These are phyloP conservation scores for Holothuria leucospilota DNA, from an alignment of 53 echinoderm and acorn worm genomes.

Conservation along the genomic window DNA sequence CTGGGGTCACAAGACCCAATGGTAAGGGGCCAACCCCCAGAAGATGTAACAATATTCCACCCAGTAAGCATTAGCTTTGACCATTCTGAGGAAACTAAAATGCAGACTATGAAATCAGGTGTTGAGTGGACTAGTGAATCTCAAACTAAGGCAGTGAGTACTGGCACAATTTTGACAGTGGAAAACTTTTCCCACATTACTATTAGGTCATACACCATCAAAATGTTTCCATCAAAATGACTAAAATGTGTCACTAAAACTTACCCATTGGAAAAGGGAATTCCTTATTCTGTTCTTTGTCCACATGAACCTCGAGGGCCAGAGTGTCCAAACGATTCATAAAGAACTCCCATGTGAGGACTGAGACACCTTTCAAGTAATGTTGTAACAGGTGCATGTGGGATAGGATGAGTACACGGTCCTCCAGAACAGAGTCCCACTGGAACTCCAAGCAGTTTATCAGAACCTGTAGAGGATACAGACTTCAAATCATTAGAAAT, in stretches of 20 bases:
- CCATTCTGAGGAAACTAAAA: too few species aligned
- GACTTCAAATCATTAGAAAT: too few species aligned
- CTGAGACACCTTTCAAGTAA: conserved; percentile 66
- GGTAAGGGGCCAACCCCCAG: too few species aligned
- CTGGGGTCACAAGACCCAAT: too few species aligned
- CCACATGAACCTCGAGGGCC: conserved; percentile 90
- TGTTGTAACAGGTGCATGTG: conserved; percentile 66
- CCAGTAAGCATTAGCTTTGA: too few species aligned
- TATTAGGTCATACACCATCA: too few species aligned
- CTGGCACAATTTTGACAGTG: neutral
- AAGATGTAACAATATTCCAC: too few species aligned
- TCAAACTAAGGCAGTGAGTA: too few species aligned
- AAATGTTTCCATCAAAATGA: neutral
- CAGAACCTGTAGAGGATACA: conserved; percentile 58
- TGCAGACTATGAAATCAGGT: too few species aligned
- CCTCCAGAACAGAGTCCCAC: conserved; percentile 97
- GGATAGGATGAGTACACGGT: conserved; percentile 85
- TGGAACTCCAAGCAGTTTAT: conserved; percentile 94
- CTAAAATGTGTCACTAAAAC: neutral
- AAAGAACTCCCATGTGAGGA: conserved; percentile 97
- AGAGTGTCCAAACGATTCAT: conserved; percentile 91
- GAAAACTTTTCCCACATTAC: neutral
- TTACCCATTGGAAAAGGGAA: conserved; percentile 97
- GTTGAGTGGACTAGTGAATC: too few species aligned
- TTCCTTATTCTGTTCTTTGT: conserved; percentile 93